These are phyloP conservation scores for Pammene aurita DNA, from an alignment of 2,888 invertebrate species.

Conservation along the genomic window DNA sequence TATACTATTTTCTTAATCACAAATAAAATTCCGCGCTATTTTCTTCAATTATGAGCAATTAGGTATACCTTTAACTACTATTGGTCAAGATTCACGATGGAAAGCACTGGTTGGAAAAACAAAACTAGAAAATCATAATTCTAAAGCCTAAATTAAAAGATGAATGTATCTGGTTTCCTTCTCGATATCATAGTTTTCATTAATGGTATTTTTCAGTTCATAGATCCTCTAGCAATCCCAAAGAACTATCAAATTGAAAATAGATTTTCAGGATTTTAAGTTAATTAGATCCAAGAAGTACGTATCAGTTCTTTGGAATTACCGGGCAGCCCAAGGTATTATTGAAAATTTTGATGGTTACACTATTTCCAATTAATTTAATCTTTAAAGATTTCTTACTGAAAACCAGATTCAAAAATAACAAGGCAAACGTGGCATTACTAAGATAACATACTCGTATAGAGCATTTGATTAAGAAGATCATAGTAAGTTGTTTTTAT, in stretches of 20 bases:
- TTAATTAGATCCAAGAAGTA: no score
- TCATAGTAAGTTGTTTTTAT: neutral
- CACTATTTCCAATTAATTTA: no score
- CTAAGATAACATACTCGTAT: neutral
- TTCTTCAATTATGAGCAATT: constrained; percentile 71
- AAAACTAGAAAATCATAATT: constrained; percentile 34
- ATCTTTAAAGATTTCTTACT: neutral
- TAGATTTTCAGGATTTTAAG: neutral
- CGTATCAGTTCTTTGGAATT: no score
- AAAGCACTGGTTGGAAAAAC: constrained; percentile 46
- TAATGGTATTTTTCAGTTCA: neutral
- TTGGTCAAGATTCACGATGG: constrained; percentile 69
- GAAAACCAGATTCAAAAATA: constrained; percentile 17
- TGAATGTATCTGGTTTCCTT: neutral
- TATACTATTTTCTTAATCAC: constrained; percentile 66
- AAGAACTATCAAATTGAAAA: no score
- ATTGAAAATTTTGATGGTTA: no score
- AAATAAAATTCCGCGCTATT: constrained; percentile 77
- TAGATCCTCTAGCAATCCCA: no score
- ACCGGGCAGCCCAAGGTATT: no score
- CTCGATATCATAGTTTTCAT: neutral
- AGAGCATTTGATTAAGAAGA: neutral
- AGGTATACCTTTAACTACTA: constrained; percentile 68
- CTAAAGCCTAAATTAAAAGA: constrained; percentile 4
- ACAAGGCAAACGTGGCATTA: constrained; percentile 12